These are phyloP conservation scores for Deilephila porcellus DNA, from an alignment of 2,888 invertebrate genomes.

Conservation along the genomic window DNA sequence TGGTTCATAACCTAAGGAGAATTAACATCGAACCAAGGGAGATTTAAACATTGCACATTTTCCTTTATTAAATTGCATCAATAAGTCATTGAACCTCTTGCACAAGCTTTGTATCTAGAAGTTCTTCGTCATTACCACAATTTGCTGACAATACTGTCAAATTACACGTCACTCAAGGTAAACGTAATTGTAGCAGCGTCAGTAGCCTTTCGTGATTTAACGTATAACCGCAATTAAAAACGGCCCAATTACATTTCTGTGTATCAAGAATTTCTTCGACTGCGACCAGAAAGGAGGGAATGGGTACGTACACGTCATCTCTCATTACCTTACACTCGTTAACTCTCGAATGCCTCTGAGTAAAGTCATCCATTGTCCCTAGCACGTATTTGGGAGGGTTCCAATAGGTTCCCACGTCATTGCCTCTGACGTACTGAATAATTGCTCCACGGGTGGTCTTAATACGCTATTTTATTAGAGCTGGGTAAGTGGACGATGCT, in stretches of 20 bases:
- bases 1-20: too few relatives aligned
- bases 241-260: constrained; percentile 17
- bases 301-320: constrained; percentile 12
- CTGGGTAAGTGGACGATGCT: constrained; percentile 41
- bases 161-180: background rate
- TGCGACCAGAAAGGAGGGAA: constrained; percentile 1
- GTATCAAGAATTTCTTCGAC: constrained; percentile 19
- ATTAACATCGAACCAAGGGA: too few relatives aligned
- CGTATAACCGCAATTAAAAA: constrained; percentile 24
- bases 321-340: constrained; percentile 26
- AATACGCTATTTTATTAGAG: constrained; percentile 31
- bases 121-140: background rate
- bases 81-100: too few relatives aligned
- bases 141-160: background rate
- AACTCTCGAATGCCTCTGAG: constrained; percentile 25
- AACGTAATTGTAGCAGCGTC: constrained; percentile 4
- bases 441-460: constrained; percentile 71
- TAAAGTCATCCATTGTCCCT: constrained; percentile 32
- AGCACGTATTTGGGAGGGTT: constrained; percentile 34
- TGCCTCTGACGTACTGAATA: constrained; percentile 44
- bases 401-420: constrained; percentile 53
- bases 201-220: constrained; percentile 1
- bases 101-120: background rate
- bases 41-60: too few relatives aligned
- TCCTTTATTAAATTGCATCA: too few relatives aligned